Percentiles rank a stretch among this genome's conserved stretches.
phyloP scores from a whole-genome alignment of 2,888 invertebrate species.

The Zaprionus lineosus region DNA sequence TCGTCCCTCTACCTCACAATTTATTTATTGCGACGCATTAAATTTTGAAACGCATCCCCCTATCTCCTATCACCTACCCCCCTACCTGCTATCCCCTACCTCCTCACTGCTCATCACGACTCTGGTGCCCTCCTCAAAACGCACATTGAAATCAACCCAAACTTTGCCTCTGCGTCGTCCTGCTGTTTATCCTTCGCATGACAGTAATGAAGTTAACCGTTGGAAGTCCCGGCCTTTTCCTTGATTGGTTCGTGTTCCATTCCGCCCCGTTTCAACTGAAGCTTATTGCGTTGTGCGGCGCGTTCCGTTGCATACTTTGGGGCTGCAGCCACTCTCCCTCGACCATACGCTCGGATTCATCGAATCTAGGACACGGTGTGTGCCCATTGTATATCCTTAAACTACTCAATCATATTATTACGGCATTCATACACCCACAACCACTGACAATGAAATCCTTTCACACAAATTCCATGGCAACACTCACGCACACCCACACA shows the following conservation, averaged over 20 bases:
- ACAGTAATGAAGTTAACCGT: constrained; percentile 28
- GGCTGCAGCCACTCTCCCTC: constrained; percentile 29
- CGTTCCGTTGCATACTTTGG: constrained; percentile 65
- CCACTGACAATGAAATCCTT: constrained; percentile 33
- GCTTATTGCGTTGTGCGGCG: constrained; percentile 35
- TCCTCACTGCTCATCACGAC: too few species aligned
- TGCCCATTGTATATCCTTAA: constrained; percentile 33
- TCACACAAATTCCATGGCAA: neutral
- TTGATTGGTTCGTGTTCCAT: neutral
- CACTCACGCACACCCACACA: neutral
- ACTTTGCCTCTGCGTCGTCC: neutral
- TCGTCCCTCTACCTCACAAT: constrained; percentile 40
- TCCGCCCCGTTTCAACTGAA: constrained; percentile 16
- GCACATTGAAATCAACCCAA: too few species aligned
- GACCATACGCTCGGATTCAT: neutral
- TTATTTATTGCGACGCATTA: constrained; percentile 71
- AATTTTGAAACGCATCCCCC: constrained; percentile 49
- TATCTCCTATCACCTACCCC: neutral
- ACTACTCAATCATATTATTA: constrained; percentile 34
- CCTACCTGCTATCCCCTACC: neutral
- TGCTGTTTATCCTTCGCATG: constrained; percentile 21
- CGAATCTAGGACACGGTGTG: constrained; percentile 60
- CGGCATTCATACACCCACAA: constrained; percentile 16
- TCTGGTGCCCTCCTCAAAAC: too few species aligned
- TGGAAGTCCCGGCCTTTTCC: constrained; percentile 6